These are phyloP conservation scores for Polylopha cassiicola DNA, from an alignment of 2,888 invertebrate species.

Conservation along the genomic window DNA sequence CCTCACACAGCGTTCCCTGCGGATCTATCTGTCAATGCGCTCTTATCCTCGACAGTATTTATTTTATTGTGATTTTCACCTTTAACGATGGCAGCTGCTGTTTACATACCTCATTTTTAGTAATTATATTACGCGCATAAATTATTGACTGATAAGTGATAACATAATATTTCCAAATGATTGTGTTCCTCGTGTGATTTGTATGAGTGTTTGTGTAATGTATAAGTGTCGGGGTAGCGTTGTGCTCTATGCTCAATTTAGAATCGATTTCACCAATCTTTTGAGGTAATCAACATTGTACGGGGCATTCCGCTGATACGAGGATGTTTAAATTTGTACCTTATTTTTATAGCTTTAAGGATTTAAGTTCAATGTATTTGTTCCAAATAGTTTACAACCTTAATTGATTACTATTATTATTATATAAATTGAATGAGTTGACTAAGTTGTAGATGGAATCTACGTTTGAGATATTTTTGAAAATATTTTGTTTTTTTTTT, in stretches of 20 bases:
- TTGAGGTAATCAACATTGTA: constrained; percentile 73
- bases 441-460: too few species aligned
- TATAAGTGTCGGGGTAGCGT: constrained; percentile 70
- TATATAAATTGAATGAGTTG: too few species aligned
- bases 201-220: constrained; percentile 56
- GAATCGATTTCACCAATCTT: constrained; percentile 75
- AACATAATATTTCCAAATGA: constrained; percentile 62
- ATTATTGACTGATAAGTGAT: constrained; percentile 72
- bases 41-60: constrained; percentile 70
- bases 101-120: constrained; percentile 65
- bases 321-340: too few species aligned
- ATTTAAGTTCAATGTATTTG: too few species aligned
- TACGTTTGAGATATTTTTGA: too few species aligned
- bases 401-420: too few species aligned
- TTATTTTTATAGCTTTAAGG: too few species aligned
- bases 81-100: constrained; percentile 63
- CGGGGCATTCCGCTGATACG: constrained; percentile 18
- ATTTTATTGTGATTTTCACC: constrained; percentile 68
- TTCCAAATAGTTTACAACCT: background rate
- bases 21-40: constrained; percentile 43
- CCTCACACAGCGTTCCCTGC: constrained; percentile 63
- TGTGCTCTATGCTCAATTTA: constrained; percentile 77
- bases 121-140: constrained; percentile 66
- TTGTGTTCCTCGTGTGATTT: constrained; percentile 67
- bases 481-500: too few species aligned